Evolutionary conservation across 2,113 vertebrate species (phyloP), one percentile per base, ranked within the genome.

Genomic region (Rhea pennata): DNA sequence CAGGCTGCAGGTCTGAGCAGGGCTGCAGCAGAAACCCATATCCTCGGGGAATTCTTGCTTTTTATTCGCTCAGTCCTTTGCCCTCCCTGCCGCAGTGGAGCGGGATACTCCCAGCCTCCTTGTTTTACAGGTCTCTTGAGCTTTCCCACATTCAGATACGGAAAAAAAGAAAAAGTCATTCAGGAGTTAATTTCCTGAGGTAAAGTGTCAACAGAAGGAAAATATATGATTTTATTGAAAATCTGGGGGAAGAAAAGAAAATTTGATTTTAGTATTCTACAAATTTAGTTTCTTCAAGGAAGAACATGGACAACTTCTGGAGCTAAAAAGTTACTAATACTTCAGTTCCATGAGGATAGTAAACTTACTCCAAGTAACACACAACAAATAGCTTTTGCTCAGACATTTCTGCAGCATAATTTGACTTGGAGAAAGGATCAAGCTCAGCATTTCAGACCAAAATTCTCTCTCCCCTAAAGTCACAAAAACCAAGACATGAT

Each of bases 261-360:
- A 2, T 1, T 3, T 6, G 10, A 36, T 21, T 50, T 50, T 12
- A 22, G 9, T 2, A 5, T 26, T 5, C 6, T 64, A 9, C 24
- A 36, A 50, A 9, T 2, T 71, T 6, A 1, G 33, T 9, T 54
- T 14, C 40, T 36, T 29, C 36, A 4, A 29, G 12, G 50, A 40
- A 12, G 36, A 27, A 17, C 27, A 19, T 22, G 10, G 59, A 0
- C 11, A 40, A 8, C 39, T 51, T 44, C 10, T 2, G 12, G 31
- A 72, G 67, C 13, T 54, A 2, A n/a, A 64, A 33, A 29, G 65
- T 17, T 5, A 13, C 7, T 24, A 4, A 17, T 3, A 10, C 9
- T 29, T 5, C 14, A 42, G 4, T 50, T 29, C n/a, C 40, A 3
- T 0, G 42, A 17, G 20, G 26, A 6, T 0, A 15, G 17, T 39